Conservation (phyloP, 1,140 invertebrate species). For the Megalonaias nervosa region DNA sequence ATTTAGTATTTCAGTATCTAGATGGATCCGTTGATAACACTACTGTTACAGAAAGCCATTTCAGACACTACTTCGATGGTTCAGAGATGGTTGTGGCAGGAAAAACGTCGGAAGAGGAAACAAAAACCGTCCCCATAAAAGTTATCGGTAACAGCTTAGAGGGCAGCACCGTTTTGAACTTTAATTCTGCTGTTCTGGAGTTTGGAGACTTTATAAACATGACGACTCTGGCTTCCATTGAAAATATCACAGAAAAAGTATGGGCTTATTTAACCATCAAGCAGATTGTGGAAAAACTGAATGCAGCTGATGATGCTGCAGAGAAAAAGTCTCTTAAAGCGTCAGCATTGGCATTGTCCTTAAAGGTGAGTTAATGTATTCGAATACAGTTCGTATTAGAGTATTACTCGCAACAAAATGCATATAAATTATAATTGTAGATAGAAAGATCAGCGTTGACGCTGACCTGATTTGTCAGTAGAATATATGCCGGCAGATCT, state of each 20-base stretch:
- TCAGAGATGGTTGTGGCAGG: constrained; percentile 58
- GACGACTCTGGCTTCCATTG: constrained; percentile 36
- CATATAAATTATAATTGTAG: too few species aligned
- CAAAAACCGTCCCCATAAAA: constrained; percentile 24
- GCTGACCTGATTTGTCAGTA: too few species aligned
- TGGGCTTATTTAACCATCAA: constrained; percentile 83
- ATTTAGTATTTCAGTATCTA: constrained; percentile 43
- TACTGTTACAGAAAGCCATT: constrained; percentile 35
- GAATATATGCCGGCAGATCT: too few species aligned
- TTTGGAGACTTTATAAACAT: constrained; percentile 5
- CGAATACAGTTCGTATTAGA: too few species aligned
- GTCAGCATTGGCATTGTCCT: too few species aligned
- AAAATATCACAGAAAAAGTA: constrained; percentile 75
- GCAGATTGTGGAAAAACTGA: constrained; percentile 75
- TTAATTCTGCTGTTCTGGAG: background rate
- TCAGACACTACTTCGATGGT: constrained; percentile 46
- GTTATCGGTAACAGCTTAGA: constrained; percentile 33
- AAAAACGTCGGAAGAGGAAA: constrained; percentile 34
- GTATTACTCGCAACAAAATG: too few species aligned
- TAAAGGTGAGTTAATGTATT: too few species aligned
- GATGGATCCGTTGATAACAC: constrained; percentile 35
- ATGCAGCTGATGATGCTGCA: constrained; percentile 14
- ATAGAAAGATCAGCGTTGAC: too few species aligned
- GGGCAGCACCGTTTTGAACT: constrained; percentile 9
- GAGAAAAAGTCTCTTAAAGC: too few species aligned